A percentile compares a stretch with the other conserved stretches of the same genome.
These are phyloP conservation scores for Ectropis crepuscularia DNA, from an alignment of 2,888 invertebrate species.

Conservation along the genomic window DNA sequence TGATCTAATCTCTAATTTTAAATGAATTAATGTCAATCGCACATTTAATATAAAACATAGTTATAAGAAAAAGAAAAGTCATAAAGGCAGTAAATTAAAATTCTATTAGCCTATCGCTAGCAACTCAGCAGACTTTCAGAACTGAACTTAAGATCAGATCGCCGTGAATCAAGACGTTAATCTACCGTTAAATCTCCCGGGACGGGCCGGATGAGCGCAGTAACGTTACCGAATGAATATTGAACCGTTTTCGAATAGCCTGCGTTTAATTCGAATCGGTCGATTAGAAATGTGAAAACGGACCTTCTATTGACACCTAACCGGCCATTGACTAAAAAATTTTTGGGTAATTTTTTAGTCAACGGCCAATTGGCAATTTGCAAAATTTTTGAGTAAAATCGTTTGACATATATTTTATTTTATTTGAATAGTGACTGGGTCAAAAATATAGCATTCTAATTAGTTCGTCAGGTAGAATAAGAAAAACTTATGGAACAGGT, in stretches of 20 bases:
- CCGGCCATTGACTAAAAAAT: too few species aligned
- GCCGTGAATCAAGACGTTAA: constrained; percentile 21
- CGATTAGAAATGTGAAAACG: background rate
- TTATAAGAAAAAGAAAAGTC: background rate
- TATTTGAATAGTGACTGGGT: too few species aligned
- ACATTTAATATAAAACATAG: background rate
- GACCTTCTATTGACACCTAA: too few species aligned
- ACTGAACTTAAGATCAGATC: constrained; percentile 24
- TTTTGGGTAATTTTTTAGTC: too few species aligned
- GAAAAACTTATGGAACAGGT: too few species aligned
- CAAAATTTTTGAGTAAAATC: too few species aligned
- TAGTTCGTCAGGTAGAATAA: too few species aligned
- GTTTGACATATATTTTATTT: too few species aligned
- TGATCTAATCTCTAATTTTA: too few species aligned
- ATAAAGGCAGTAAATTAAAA: background rate
- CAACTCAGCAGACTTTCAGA: constrained; percentile 2
- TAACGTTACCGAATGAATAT: constrained; percentile 27
- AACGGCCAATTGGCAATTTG: too few species aligned
- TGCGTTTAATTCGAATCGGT: constrained; percentile 13
- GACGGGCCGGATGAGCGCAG: constrained; percentile 17
- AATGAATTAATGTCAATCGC: too few species aligned
- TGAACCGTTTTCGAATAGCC: constrained; percentile 20
- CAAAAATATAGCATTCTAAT: too few species aligned
- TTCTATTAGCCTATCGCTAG: constrained; percentile 10
- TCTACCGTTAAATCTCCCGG: constrained; percentile 27